phyloP scores from a whole-genome alignment of 2,113 vertebrate species.

The Otocyon megalotis region DNA sequence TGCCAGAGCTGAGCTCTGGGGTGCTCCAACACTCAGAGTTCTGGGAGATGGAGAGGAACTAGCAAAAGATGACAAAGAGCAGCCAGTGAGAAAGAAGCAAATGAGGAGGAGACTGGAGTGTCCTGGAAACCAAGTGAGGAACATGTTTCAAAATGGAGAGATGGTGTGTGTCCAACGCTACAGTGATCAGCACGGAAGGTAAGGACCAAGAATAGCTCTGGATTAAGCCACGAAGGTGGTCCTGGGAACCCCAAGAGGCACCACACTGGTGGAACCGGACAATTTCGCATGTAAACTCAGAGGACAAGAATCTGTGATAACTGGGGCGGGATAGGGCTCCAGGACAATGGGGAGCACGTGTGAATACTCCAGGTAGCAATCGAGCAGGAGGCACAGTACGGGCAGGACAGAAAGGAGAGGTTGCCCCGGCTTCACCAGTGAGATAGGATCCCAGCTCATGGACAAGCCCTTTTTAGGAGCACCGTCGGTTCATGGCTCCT shows the following conservation, averaged over 20 bases:
- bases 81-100: neutral
- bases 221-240: neutral
- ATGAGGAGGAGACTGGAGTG: neutral
- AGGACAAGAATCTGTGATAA: neutral
- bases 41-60: neutral
- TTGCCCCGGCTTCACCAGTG: accelerated
- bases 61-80: neutral
- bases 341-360: neutral
- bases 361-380: accelerated
- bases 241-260: accelerated
- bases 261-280: neutral
- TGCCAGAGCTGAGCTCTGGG: neutral
- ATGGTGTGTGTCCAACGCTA: neutral
- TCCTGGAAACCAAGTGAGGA: neutral
- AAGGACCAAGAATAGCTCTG: neutral
- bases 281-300: neutral
- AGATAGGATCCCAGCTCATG: neutral
- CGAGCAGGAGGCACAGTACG: no score
- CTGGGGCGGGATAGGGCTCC: neutral
- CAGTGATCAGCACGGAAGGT: accelerated
- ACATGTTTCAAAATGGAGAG: neutral
- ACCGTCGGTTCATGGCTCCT: accelerated
- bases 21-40: neutral
- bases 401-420: no score
- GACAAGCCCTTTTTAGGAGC: neutral